phyloP scores from a whole-genome alignment of 2,797 vertebrate genomes.

The Dendrocincla tyrannina region DNA sequence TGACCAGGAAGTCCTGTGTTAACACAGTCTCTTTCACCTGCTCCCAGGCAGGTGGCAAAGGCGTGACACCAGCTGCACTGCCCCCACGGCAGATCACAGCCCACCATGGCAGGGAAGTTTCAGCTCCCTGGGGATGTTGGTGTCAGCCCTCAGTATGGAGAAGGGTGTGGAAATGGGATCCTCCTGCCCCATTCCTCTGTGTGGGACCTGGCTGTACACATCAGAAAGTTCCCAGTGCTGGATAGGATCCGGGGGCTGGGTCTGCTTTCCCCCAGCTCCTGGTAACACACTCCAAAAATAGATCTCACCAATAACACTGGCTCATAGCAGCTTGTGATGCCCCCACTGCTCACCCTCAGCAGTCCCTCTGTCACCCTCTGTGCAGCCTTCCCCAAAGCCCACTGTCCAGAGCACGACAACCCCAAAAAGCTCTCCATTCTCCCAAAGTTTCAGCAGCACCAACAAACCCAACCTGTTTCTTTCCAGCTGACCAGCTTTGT shows the following conservation, averaged over 20 bases:
- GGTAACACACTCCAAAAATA: slow-evolving; percentile 61
- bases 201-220: background rate
- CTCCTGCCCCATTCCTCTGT: background rate
- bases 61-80: background rate
- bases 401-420: background rate
- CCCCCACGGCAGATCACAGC: background rate
- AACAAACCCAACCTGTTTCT: background rate
- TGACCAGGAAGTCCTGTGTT: background rate
- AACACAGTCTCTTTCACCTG: background rate
- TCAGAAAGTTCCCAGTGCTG: background rate
- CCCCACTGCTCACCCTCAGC: background rate
- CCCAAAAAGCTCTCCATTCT: background rate
- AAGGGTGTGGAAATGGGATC: background rate
- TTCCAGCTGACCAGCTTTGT: background rate
- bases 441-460: background rate
- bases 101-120: background rate
- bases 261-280: slow-evolving; percentile 38
- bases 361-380: background rate
- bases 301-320: slow-evolving; percentile 1
- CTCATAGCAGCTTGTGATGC: background rate
- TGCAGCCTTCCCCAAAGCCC: background rate
- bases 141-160: background rate
- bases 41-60: background rate
- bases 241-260: slow-evolving; percentile 29
- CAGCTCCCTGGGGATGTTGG: background rate